Evolutionary conservation across 35 echinoderm and acorn worm species (phyloP).

Genomic region (Lytechinus variegatus): DNA sequence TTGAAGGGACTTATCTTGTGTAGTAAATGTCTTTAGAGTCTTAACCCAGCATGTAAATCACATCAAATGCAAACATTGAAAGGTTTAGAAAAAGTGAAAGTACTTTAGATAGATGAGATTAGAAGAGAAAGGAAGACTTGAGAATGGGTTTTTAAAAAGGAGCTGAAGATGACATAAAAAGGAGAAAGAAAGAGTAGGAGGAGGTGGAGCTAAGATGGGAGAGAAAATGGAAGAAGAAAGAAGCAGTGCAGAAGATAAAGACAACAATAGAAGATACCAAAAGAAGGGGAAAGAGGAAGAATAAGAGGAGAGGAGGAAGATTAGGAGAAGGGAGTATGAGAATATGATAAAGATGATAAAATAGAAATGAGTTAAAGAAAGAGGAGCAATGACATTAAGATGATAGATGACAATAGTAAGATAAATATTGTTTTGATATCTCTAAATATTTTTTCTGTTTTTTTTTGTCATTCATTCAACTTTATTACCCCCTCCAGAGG

Average conservation of each 20-base stretch:
- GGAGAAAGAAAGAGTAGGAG: not conserved
- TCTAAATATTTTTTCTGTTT: too few relatives aligned
- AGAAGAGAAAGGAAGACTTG: not conserved
- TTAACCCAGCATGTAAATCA: not conserved
- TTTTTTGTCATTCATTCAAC: not conserved
- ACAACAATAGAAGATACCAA: not conserved
- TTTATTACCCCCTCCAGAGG: conserved; percentile 61
- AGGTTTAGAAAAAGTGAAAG: not conserved
- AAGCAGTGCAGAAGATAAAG: not conserved
- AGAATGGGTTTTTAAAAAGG: not conserved
- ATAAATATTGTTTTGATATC: not conserved
- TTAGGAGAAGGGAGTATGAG: too few relatives aligned
- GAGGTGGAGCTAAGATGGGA: not conserved
- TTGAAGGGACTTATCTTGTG: not conserved
- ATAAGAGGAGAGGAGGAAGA: not conserved
- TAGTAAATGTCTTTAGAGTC: not conserved
- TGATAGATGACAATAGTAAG: not conserved
- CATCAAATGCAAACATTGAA: not conserved
- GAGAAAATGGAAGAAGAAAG: not conserved
- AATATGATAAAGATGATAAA: too few relatives aligned
- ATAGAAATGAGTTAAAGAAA: not conserved
- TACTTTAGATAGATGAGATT: not conserved
- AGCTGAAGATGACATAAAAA: not conserved
- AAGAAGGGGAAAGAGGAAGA: too few relatives aligned
- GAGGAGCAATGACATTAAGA: not conserved